A percentile compares a stretch with the other conserved stretches of the same genome.
Conservation (phyloP, 2,797 vertebrate species). For the Scolopax rusticola region DNA sequence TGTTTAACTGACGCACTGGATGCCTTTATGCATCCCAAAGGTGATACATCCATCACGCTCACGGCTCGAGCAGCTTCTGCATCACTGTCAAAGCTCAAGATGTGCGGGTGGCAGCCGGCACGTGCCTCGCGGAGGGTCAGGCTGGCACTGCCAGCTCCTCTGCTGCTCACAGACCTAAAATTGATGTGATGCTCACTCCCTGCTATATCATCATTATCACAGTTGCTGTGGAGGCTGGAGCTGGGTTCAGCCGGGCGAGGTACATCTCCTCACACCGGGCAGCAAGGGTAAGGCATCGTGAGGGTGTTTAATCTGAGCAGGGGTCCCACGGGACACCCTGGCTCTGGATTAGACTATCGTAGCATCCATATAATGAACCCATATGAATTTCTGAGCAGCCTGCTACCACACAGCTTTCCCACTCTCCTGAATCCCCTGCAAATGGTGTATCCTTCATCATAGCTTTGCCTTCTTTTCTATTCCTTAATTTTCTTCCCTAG, state of each 20-base stretch:
- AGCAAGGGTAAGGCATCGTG: rapidly evolving
- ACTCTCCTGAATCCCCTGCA: not conserved
- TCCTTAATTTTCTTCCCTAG: conserved; percentile 46
- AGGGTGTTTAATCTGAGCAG: not conserved
- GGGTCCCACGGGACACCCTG: not conserved
- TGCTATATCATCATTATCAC: not conserved
- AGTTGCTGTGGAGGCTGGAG: not conserved
- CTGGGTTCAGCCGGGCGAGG: not conserved
- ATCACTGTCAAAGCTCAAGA: not conserved
- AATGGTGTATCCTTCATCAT: not conserved
- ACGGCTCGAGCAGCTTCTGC: rapidly evolving
- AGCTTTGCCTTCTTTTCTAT: conserved; percentile 3
- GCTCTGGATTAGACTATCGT: not conserved
- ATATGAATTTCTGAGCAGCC: not conserved
- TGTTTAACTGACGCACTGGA: not conserved
- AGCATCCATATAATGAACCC: not conserved
- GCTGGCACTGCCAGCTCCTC: not conserved
- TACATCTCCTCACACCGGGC: not conserved
- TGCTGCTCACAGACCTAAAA: not conserved
- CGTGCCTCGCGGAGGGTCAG: not conserved
- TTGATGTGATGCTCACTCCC: not conserved
- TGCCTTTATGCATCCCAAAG: conserved; percentile 31
- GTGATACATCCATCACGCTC: conserved; percentile 8
- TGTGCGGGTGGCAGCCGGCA: not conserved
- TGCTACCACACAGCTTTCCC: not conserved